Base-by-base conservation (phyloP, 2,797 vertebrate species). In the Diglossa cyanea region DNA sequence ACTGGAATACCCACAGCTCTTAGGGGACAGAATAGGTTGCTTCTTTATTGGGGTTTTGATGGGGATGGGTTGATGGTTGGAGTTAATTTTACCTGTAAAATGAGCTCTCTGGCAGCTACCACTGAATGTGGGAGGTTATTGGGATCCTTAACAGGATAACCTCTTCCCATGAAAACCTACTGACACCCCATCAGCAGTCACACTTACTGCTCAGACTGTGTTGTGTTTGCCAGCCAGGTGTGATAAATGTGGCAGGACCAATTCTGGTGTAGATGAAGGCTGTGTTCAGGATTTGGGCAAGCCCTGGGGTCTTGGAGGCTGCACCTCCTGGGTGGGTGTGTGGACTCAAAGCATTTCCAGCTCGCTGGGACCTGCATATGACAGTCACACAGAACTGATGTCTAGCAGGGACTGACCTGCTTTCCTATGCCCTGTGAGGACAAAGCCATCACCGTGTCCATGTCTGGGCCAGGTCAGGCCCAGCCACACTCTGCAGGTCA, bases 311-410 rank as follows among this genome's bases (percentile, higher is more conserved):
- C 28, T 31, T 1, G 4, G 76, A 67, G 61, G 37, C 90, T 5
- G 6, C 17, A 35, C 51, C 65, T 50, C 0, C 0, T 57, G 42
- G 67, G 0, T 61, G 39, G 45, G 17, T 0, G 0, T 39, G 39
- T 8, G 16, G 72, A 15, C 44, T 24, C 0, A 0, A 60, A 75
- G 20, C 19, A 5, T 53, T 88, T 86, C 42, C 58, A 51, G 0
- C 44, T 53, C 5, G 1, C 23, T 67, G 21, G 51, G 71, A 54
- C 50, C 71, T 54, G 47, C 24, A 7, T 13, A 7, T 80, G 78
- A 61, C 33, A 71, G 54, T 71, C 53, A 48, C 30, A 35, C 1
- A 3, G 35, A 70, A 50, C 0, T 75, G 74, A 48, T 5, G 3
- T 72, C 50, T 61, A 44, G 17, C 33, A 85, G 55, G 45, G 50